Base-by-base conservation (phyloP, 37 sponge, comb jelly and placozoan genomes). In the Tethya wilhelma region DNA sequence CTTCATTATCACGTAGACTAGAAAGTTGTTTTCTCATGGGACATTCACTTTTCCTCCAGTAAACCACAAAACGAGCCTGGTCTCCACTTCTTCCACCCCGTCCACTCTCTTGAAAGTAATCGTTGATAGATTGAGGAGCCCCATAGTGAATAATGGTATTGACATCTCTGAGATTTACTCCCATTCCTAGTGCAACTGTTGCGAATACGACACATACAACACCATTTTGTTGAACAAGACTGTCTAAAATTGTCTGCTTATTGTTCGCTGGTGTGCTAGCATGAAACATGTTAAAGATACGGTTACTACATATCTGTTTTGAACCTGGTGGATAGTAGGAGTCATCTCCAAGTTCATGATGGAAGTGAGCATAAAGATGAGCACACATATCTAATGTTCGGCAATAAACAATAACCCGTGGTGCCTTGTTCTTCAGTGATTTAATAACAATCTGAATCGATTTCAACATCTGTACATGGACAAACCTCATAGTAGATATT, bases 171-270 rank as follows among this genome's bases (percentile, higher is more conserved):
- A 66, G 36, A 60, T 84, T 34, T 7, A 84, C 59, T 32, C 85
- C 77, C 87, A 87, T 80, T 37, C 81, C 87, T 2, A 87, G 67
- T 28, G 87, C 87, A 3, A 73, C 60, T 22, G 87, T 87, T 7
- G 87, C 87, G 81, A 87, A 87, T 26, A 87, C 82, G 5, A 87
- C 82, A 31, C 80, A 45, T 58, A 85, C 60, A 36, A 79, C 64
- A 19, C 86, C 79, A 69, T 85, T 79, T 37, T 42, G 23, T 25
- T 59, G 8, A 36, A 28, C 26, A 2, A 85, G 62, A 30, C 86
- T 85, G 44, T 68, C 19, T 29, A 85, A n/a, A 25, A 85, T 57
- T 32, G 69, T 49, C 20, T 80, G 41, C 44, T 77, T 85, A 42
- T 78, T 85, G 37, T 79, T 43, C n/a, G 65, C 42, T 17, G 79